phyloP scores from a whole-genome alignment of 2,888 invertebrate genomes.

The Apoderus coryli region DNA sequence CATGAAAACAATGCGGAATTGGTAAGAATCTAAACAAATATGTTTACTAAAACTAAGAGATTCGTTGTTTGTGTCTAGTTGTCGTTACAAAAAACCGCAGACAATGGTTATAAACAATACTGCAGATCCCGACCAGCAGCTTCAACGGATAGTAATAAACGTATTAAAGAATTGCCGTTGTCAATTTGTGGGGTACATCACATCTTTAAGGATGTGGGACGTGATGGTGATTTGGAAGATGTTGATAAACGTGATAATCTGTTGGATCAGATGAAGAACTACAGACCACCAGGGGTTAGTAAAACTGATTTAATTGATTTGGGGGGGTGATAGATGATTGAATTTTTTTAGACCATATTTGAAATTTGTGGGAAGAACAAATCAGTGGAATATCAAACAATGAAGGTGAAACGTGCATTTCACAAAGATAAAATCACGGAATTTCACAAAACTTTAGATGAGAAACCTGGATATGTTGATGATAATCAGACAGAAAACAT shows the following conservation, averaged over 20 bases:
- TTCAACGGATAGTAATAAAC: conserved; percentile 74
- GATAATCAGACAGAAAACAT: conserved; percentile 26
- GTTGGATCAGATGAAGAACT: conserved; percentile 55
- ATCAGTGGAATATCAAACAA: conserved; percentile 62
- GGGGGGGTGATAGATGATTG: conserved; percentile 7
- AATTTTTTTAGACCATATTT: conserved; percentile 73
- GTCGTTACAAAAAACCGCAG: conserved; percentile 56
- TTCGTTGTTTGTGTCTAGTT: no score
- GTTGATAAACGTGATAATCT: conserved; percentile 35
- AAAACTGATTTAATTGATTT: conserved; percentile 7
- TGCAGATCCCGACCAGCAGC: conserved; percentile 75
- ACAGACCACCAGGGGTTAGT: conserved; percentile 58
- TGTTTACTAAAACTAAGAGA: no score
- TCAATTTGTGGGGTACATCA: conserved; percentile 49
- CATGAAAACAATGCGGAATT: conserved; percentile 62
- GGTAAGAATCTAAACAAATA: no score
- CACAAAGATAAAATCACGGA: conserved; percentile 45
- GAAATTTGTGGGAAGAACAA: conserved; percentile 75
- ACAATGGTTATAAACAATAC: conserved; percentile 87
- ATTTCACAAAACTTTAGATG: conserved; percentile 32
- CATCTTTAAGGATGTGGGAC: conserved; percentile 34
- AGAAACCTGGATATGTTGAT: conserved; percentile 31
- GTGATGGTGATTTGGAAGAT: no score
- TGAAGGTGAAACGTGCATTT: conserved; percentile 74
- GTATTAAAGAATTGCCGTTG: conserved; percentile 58